Conservation (phyloP, 2,888 invertebrate genomes). For the Drosophila limbata region DNA sequence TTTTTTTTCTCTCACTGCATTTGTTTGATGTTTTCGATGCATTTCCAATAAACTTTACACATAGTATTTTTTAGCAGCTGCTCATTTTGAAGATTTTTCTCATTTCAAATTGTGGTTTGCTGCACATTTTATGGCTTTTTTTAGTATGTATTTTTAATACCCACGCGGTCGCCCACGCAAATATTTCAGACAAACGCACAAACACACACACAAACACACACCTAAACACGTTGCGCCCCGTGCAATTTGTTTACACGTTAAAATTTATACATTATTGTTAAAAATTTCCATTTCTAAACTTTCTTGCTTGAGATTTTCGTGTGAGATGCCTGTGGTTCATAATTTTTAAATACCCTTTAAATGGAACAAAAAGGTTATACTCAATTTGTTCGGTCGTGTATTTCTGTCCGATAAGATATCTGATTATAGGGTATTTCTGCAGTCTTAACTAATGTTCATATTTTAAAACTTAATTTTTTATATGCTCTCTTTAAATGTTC, state of each 20-base stretch:
- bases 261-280: slow-evolving; percentile 31
- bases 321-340: slow-evolving; percentile 24
- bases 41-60: slow-evolving; percentile 66
- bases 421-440: background rate
- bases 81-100: slow-evolving; percentile 35
- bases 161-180: slow-evolving; percentile 67
- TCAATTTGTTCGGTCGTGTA: background rate
- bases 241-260: slow-evolving; percentile 51
- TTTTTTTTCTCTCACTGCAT: slow-evolving; percentile 31
- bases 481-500: slow-evolving; percentile 23
- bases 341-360: background rate
- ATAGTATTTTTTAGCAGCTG: slow-evolving; percentile 48
- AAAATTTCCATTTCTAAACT: slow-evolving; percentile 27
- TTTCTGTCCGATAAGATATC: background rate
- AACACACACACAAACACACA: slow-evolving; percentile 17
- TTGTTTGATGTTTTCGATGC: slow-evolving; percentile 67
- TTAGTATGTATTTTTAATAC: slow-evolving; percentile 44
- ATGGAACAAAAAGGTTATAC: background rate
- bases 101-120: slow-evolving; percentile 26
- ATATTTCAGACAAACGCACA: slow-evolving; percentile 49
- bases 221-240: slow-evolving; percentile 16
- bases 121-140: slow-evolving; percentile 51
- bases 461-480: slow-evolving; percentile 15
- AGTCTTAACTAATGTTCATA: background rate
- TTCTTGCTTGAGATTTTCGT: slow-evolving; percentile 26